These are phyloP conservation scores for Galemys pyrenaicus DNA, from an alignment of 2,113 vertebrate species.

Conservation along the genomic window DNA sequence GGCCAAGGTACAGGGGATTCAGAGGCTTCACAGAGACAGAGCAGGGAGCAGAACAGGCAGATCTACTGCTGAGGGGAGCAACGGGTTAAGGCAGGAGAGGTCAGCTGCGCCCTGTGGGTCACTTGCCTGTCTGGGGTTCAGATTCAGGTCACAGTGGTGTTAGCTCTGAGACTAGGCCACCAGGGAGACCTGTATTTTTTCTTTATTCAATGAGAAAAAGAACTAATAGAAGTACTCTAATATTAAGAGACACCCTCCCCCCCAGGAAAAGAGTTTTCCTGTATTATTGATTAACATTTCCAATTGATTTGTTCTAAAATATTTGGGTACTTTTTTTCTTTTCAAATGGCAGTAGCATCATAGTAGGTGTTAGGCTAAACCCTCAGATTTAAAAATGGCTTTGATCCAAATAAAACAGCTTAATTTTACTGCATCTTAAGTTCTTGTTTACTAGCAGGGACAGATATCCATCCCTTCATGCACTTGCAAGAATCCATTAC, in stretches of 20 bases:
- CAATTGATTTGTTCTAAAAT: neutral
- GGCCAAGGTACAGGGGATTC: too few species aligned
- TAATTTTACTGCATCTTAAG: neutral
- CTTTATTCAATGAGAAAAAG: neutral
- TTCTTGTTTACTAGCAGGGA: neutral
- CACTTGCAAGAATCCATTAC: neutral
- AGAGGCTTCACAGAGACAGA: too few species aligned
- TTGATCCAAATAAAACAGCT: neutral
- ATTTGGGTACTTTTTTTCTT: neutral
- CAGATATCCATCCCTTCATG: neutral
- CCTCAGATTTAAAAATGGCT: neutral
- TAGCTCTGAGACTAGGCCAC: too few species aligned
- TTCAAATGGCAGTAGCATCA: neutral
- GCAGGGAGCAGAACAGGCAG: too few species aligned
- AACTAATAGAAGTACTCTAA: neutral
- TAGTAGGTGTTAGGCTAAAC: neutral
- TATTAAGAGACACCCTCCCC: neutral
- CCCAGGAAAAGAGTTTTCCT: constrained; percentile 4
- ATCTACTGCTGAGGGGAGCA: too few species aligned
- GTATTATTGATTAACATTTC: neutral
- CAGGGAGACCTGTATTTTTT: neutral
- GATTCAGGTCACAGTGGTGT: too few species aligned
- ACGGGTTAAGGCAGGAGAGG: too few species aligned
- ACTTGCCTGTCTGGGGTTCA: too few species aligned
- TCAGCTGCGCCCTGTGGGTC: too few species aligned